Percentiles rank a stretch among this genome's conserved stretches.
Evolutionary conservation across 2,888 invertebrate genomes (phyloP).

Genomic region (Synergus gifuensis): DNA sequence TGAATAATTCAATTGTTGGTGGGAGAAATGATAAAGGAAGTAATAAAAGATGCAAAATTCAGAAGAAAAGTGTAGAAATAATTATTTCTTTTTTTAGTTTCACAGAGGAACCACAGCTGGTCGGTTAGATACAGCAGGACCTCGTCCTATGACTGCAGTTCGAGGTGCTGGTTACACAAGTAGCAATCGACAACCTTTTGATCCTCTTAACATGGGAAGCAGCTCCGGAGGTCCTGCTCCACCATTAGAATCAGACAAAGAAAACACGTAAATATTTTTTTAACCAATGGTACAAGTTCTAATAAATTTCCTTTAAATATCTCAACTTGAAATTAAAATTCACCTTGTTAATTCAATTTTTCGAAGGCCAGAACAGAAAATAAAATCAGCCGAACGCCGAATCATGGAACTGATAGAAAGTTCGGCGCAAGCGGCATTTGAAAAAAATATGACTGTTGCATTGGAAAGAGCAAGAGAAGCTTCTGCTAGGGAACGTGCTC

Average conservation of each 20-base stretch:
- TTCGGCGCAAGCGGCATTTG: slow-evolving; percentile 86
- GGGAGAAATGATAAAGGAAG: too few species aligned
- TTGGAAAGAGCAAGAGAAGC: slow-evolving; percentile 98
- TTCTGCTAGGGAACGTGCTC: slow-evolving; percentile 92
- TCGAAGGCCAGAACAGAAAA: slow-evolving; percentile 92
- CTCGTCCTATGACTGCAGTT: slow-evolving; percentile 96
- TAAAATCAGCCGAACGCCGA: slow-evolving; percentile 91
- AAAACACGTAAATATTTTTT: slow-evolving; percentile 84
- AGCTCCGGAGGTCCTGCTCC: slow-evolving; percentile 80
- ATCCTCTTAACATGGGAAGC: slow-evolving; percentile 85
- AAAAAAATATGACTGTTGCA: slow-evolving; percentile 83
- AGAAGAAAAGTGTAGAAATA: not conserved
- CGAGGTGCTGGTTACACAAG: slow-evolving; percentile 97
- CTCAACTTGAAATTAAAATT: not conserved
- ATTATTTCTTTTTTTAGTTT: slow-evolving; percentile 67
- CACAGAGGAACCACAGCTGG: slow-evolving; percentile 76
- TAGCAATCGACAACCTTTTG: slow-evolving; percentile 83
- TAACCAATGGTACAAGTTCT: slow-evolving; percentile 14
- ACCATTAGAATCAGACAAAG: slow-evolving; percentile 85
- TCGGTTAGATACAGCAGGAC: slow-evolving; percentile 76
- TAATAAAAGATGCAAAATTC: too few species aligned
- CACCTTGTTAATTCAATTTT: slow-evolving; percentile 38
- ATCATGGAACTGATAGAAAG: slow-evolving; percentile 95
- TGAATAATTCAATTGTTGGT: too few species aligned
- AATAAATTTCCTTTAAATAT: not conserved